These are phyloP conservation scores for Microcebus jonahi DNA, from an alignment of 2,113 vertebrate species.

Conservation along the genomic window DNA sequence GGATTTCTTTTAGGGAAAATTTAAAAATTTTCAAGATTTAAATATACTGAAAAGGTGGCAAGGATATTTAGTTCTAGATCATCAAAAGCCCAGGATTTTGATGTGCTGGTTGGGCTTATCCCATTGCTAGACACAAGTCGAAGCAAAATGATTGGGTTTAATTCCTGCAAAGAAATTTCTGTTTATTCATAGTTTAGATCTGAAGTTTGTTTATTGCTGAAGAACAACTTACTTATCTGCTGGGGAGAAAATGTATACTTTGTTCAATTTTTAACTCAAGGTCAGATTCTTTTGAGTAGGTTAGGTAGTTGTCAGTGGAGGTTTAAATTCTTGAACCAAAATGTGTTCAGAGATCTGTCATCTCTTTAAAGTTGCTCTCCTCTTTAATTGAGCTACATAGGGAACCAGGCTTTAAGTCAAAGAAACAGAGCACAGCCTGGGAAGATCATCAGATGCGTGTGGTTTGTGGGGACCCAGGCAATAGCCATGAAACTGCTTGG, in stretches of 20 bases:
- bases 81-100: constrained; percentile 65
- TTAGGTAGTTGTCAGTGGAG: constrained; percentile 87
- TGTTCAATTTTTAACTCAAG: constrained; percentile 82
- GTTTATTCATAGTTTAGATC: constrained; percentile 63
- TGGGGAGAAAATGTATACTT: constrained; percentile 78
- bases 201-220: constrained; percentile 72
- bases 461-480: background rate
- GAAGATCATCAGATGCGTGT: constrained; percentile 3
- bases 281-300: constrained; percentile 87
- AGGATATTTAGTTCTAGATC: constrained; percentile 77
- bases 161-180: background rate
- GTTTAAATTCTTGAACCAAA: constrained; percentile 87
- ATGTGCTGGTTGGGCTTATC: constrained; percentile 54
- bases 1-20: constrained; percentile 68
- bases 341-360: constrained; percentile 86
- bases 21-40: constrained; percentile 70
- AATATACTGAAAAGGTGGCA: constrained; percentile 71
- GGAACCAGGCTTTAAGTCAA: background rate
- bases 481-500: constrained; percentile 35
- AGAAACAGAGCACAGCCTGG: background rate
- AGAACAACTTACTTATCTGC: constrained; percentile 9
- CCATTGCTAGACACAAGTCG: constrained; percentile 46
- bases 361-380: constrained; percentile 67
- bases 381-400: constrained; percentile 35
- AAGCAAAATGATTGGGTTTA: constrained; percentile 45